phyloP scores from a whole-genome alignment of 2,888 invertebrate genomes.

The Ashinkailepas kermadecensis region DNA sequence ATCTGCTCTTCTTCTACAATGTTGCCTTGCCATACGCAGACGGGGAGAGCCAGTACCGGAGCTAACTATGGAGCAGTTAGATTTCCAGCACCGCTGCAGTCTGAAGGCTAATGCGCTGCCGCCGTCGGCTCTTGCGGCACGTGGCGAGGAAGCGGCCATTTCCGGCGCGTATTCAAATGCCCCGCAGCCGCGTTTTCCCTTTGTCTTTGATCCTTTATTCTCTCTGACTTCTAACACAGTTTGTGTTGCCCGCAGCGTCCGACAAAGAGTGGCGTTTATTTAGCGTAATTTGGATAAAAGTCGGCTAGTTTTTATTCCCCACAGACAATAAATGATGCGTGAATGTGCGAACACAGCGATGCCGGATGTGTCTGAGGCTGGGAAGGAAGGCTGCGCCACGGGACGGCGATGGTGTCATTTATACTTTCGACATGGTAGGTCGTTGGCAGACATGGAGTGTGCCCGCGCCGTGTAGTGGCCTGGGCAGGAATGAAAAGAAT shows the following conservation, averaged over 20 bases:
- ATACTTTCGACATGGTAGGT: background rate
- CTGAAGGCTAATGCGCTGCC: background rate
- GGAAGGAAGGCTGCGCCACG: background rate
- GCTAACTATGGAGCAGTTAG: too few species aligned
- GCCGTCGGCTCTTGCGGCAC: background rate
- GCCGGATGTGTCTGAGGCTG: background rate
- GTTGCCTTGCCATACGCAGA: too few species aligned
- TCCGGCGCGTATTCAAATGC: constrained; percentile 7
- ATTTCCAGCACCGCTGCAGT: too few species aligned
- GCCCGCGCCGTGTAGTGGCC: too few species aligned
- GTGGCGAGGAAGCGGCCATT: background rate
- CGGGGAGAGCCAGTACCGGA: too few species aligned
- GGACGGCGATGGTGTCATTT: background rate
- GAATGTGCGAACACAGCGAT: background rate
- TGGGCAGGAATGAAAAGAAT: too few species aligned
- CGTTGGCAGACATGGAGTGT: background rate
- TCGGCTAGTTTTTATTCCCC: constrained; percentile 16
- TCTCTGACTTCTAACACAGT: background rate
- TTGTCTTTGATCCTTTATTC: constrained; percentile 16
- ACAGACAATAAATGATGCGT: constrained; percentile 12
- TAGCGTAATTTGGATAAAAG: constrained; percentile 19
- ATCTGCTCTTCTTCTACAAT: too few species aligned
- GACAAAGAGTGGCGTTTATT: constrained; percentile 18
- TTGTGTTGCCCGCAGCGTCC: background rate
- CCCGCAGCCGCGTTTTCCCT: background rate